Evolutionary conservation across 2,113 vertebrate genomes (phyloP).

Genomic region (Misgurnus anguillicaudatus): DNA sequence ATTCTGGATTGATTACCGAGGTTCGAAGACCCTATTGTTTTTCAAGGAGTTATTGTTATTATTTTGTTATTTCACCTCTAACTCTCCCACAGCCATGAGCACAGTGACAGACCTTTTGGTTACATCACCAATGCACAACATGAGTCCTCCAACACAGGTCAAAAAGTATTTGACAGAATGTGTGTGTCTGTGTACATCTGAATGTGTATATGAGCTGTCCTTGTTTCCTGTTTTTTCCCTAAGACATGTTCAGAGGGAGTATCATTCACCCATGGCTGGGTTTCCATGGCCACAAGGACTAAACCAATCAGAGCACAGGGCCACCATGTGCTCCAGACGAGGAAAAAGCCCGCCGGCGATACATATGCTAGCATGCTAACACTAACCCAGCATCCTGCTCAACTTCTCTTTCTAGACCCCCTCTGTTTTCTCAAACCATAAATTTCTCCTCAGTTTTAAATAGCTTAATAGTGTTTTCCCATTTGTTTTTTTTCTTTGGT

Average conservation of each 20-base stretch:
- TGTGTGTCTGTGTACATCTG: conserved; percentile 11
- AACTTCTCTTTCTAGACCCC: background rate
- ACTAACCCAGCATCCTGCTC: conserved; percentile 60
- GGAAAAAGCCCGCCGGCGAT: conserved; percentile 60
- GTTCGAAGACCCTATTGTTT: no score
- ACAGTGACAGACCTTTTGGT: conserved; percentile 38
- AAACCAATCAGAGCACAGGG: conserved; percentile 62
- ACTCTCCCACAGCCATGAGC: conserved; percentile 33
- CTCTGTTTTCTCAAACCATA: conserved; percentile 5
- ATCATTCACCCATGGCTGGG: conserved; percentile 74
- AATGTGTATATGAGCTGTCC: conserved; percentile 49
- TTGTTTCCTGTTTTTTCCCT: conserved; percentile 58
- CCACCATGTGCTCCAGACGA: conserved; percentile 64
- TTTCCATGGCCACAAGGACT: conserved; percentile 68
- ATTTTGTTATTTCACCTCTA: conserved; percentile 27
- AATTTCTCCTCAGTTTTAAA: background rate
- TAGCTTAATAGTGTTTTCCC: conserved; percentile 5
- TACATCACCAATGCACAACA: conserved; percentile 42
- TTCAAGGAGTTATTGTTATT: conserved; percentile 2
- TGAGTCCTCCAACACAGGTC: conserved; percentile 37
- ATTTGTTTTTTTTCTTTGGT: background rate
- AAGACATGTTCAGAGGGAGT: conserved; percentile 70
- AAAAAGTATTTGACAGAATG: conserved; percentile 30
- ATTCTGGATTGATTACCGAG: no score
- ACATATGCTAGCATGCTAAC: conserved; percentile 68